Evolutionary conservation across 1,140 invertebrate genomes (phyloP).

Genomic region (Thalassaphorura encarpata): DNA sequence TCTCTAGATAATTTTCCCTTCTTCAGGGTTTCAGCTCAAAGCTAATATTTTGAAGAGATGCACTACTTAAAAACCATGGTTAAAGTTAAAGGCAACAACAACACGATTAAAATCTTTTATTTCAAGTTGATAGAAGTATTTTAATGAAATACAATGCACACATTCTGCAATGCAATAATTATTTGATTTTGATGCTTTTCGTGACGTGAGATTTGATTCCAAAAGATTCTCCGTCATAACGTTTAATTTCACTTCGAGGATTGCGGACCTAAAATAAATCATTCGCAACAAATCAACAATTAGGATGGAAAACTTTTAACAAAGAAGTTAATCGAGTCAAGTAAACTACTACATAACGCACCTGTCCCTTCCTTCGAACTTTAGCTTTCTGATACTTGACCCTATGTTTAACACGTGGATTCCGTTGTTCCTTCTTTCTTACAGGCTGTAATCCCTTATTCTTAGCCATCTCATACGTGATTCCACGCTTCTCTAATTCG

Average conservation of each 20-base stretch:
- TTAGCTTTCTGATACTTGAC: slow-evolving; percentile 83
- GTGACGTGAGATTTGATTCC: slow-evolving; percentile 78
- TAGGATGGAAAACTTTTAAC: background rate
- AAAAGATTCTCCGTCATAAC: slow-evolving; percentile 79
- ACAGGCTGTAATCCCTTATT: slow-evolving; percentile 86
- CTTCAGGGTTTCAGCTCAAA: too few species aligned
- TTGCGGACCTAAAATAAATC: slow-evolving; percentile 49
- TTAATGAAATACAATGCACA: too few species aligned
- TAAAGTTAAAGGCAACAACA: too few species aligned
- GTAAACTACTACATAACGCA: slow-evolving; percentile 43
- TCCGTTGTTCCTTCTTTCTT: slow-evolving; percentile 79
- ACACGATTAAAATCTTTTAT: too few species aligned
- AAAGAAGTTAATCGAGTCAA: slow-evolving; percentile 9
- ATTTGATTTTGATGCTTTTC: slow-evolving; percentile 78
- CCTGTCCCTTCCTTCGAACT: slow-evolving; percentile 78
- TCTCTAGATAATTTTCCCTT: too few species aligned
- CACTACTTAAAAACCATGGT: too few species aligned
- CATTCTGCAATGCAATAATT: too few species aligned
- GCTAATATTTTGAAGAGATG: too few species aligned
- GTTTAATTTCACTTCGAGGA: slow-evolving; percentile 60
- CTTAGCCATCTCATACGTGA: slow-evolving; percentile 87
- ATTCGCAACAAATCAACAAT: slow-evolving; percentile 20
- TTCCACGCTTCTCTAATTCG: slow-evolving; percentile 56
- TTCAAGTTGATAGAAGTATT: too few species aligned
- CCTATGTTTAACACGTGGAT: slow-evolving; percentile 86